Base-by-base conservation (phyloP, 1,140 invertebrate species). In the Meloidogyne floridensis region DNA sequence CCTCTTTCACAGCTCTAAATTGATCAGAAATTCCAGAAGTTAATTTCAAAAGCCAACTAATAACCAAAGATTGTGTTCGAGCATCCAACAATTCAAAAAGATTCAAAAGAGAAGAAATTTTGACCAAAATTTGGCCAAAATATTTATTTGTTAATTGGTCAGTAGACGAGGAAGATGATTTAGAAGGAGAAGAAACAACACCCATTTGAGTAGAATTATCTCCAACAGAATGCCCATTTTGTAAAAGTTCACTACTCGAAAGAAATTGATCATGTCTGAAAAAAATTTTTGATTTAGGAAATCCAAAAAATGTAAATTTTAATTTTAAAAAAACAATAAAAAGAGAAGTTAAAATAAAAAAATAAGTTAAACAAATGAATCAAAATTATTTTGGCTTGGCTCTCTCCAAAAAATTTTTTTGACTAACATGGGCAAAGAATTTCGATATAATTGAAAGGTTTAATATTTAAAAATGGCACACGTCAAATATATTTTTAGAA, bases 261-360 rank as follows among this genome's bases (percentile, higher is more conserved):
- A 82, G 32, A 79, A 82, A 82, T 18, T 82, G 65, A 8, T 82
- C 81, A 53, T 82, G 81, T 13, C 81, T 82, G 1, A 82, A 83
- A 65, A 18, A 10, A 10, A 56, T 13, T 11, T 18, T 72, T 43
- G 42, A 32, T 20, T 32, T 32, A 32, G 32, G 32, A 32, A 18
- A 72, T 15, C 3, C 18, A 72, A 72, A 72, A 53, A 13, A 79
- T 10, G n/a, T 10, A 79, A 32, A 80, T 79, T 79, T 8, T 77
- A 3, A 75, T 8, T 13, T 8, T 80, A 77, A 11, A 9, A 20
- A 15, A 78, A 78, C 3, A 73, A 75, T 11, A 56, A 82, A 43
- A 79, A 79, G 69, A 70, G 13, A 3, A 10, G 9, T 9, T 10
- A 79, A 79, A 78, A 76, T 32, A 32, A 32, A 32, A n/a, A 32